phyloP scores from a whole-genome alignment of 1,140 invertebrate species.

The Brachystomella parvula region DNA sequence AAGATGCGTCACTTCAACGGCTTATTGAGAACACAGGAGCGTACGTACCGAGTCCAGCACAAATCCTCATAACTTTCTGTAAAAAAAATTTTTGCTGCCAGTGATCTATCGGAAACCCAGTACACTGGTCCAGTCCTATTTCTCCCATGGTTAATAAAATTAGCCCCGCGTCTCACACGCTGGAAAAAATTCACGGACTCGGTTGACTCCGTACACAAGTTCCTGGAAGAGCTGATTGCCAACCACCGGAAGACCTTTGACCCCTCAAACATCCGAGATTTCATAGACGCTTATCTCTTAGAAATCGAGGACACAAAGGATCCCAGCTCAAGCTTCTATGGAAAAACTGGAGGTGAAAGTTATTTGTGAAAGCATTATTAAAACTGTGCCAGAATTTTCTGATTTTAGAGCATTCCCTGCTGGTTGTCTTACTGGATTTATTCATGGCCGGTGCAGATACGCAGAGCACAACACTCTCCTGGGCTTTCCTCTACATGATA shows the following conservation, averaged over 20 bases:
- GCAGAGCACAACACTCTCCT: conserved; percentile 65
- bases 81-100: conserved; percentile 8
- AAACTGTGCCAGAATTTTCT: neutral
- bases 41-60: conserved; percentile 18
- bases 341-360: conserved; percentile 25
- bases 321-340: conserved; percentile 32
- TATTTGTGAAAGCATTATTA: neutral
- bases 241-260: conserved; percentile 62
- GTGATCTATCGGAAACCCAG: conserved; percentile 35
- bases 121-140: conserved; percentile 37
- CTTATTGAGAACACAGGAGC: conserved; percentile 35
- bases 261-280: conserved; percentile 58
- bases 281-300: conserved; percentile 73
- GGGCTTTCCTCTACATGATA: conserved; percentile 68
- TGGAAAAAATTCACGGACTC: conserved; percentile 34
- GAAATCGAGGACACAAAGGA: conserved; percentile 31
- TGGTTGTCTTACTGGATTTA: conserved; percentile 36
- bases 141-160: conserved; percentile 33
- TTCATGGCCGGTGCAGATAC: conserved; percentile 72
- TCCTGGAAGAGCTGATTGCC: conserved; percentile 52
- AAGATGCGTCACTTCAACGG: conserved; percentile 38
- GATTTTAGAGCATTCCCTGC: conserved; percentile 30
- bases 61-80: neutral
- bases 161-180: conserved; percentile 31
- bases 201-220: conserved; percentile 26